Conservation (phyloP, 2,113 vertebrate genomes). For the Poicephalus gulielmi region DNA sequence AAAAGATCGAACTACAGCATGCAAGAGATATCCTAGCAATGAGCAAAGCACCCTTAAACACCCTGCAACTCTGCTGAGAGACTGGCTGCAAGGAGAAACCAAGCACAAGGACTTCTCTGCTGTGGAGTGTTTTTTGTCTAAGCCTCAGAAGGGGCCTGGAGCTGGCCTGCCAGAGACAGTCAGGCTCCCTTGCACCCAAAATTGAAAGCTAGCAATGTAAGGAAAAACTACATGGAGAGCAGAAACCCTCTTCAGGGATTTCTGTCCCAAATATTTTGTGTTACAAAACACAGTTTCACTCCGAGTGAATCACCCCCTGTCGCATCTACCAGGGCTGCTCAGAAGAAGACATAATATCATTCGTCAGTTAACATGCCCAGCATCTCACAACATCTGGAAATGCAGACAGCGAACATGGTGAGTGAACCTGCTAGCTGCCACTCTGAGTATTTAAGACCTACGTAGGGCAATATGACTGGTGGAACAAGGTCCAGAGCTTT, state of each 20-base stretch:
- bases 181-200: not conserved
- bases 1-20: not conserved
- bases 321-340: not conserved
- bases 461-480: fast-evolving
- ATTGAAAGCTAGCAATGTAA: not conserved
- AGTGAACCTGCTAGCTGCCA: not conserved
- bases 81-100: not conserved
- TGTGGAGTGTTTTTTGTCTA: not conserved
- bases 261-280: not conserved
- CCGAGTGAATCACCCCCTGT: not conserved
- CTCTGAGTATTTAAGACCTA: not conserved
- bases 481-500: not conserved
- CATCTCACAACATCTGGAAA: not conserved
- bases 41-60: not conserved
- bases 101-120: not conserved
- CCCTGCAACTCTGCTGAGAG: not conserved
- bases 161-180: not conserved
- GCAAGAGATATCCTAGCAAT: not conserved
- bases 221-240: not conserved
- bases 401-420: not conserved
- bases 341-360: not conserved
- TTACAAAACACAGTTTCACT: not conserved
- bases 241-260: not conserved
- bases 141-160: not conserved
- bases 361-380: not conserved